Conservation (phyloP, 2,888 invertebrate species). For the Dolichopus griseipennis region DNA sequence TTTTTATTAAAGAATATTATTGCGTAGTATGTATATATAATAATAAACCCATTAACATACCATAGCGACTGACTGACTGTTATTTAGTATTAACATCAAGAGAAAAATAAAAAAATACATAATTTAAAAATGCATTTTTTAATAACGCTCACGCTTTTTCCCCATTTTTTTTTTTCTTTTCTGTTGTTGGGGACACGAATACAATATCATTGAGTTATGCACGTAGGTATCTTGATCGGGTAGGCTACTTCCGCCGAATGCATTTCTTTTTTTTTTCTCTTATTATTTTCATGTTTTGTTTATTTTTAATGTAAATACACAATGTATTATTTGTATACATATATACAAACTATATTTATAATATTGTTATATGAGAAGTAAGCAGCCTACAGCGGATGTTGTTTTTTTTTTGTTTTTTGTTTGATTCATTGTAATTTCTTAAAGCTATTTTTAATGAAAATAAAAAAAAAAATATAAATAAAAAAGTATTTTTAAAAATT, state of each 20-base stretch:
- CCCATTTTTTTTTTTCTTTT: neutral
- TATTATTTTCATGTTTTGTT: too few relatives aligned
- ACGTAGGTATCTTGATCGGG: constrained; percentile 1
- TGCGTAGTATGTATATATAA: neutral
- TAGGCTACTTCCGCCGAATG: constrained; percentile 4
- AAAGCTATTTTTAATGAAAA: neutral
- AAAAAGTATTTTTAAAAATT: neutral
- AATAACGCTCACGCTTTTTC: constrained; percentile 1
- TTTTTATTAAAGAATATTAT: too few relatives aligned
- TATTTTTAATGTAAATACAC: too few relatives aligned
- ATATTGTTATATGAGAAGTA: neutral
- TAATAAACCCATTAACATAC: too few relatives aligned
- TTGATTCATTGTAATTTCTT: neutral
- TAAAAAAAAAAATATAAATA: neutral
- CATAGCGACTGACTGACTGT: neutral
- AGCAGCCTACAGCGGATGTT: constrained; percentile 3
- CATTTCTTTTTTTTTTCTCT: neutral
- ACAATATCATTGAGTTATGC: neutral
- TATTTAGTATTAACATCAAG: neutral
- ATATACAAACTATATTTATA: too few relatives aligned
- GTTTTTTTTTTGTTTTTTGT: neutral
- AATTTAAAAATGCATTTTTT: neutral
- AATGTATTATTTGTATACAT: too few relatives aligned
- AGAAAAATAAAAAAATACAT: too few relatives aligned
- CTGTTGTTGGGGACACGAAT: neutral